Evolutionary conservation across 2,113 vertebrate species (phyloP).

Genomic region (Andinoacara biseriatus): DNA sequence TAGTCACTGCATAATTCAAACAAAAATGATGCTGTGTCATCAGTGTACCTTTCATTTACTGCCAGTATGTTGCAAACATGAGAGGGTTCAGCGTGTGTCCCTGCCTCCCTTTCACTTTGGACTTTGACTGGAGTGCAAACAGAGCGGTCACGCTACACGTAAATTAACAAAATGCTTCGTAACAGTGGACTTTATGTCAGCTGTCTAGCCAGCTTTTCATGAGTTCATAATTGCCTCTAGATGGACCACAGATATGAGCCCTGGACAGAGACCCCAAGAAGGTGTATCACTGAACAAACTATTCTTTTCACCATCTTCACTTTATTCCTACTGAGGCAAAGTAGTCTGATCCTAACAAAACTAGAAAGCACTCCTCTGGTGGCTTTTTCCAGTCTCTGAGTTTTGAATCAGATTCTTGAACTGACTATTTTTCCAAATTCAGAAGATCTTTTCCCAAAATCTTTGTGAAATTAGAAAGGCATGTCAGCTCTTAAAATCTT

Average conservation of each 20-base stretch:
- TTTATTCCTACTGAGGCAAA: conserved; percentile 11
- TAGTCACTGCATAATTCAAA: neutral
- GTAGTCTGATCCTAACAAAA: neutral
- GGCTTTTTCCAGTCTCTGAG: neutral
- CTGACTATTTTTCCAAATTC: neutral
- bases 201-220: neutral
- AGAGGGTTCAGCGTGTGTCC: conserved; percentile 18
- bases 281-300: neutral
- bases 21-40: neutral
- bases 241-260: neutral
- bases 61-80: conserved; percentile 26
- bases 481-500: neutral
- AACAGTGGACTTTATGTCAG: conserved; percentile 4
- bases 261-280: neutral
- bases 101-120: conserved; percentile 27
- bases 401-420: neutral
- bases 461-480: neutral
- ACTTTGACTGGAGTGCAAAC: conserved; percentile 60
- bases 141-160: conserved; percentile 12
- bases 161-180: conserved; percentile 1
- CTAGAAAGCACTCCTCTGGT: neutral
- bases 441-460: neutral
- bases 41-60: neutral
- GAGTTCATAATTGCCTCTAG: neutral
- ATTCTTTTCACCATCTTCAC: neutral